These are phyloP conservation scores for Ctenosaura bakeri DNA, from an alignment of 2,797 vertebrate species.

Conservation along the genomic window DNA sequence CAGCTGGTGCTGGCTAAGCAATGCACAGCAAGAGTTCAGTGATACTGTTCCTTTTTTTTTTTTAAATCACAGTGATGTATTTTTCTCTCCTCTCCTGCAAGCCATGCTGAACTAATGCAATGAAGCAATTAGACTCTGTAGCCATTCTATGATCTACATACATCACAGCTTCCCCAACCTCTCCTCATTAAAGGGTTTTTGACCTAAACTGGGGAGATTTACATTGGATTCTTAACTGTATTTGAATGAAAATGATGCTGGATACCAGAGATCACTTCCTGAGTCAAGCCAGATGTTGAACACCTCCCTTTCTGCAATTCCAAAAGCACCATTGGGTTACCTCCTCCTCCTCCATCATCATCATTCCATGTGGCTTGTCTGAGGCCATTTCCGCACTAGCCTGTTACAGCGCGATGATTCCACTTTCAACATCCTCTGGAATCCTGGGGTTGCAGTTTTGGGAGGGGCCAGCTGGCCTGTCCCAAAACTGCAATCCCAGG, in stretches of 20 bases:
- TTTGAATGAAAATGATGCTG: not conserved
- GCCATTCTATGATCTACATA: conserved; percentile 1
- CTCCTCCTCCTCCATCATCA: too few species aligned
- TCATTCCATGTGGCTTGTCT: not conserved
- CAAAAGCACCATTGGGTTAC: not conserved
- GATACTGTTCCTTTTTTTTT: conserved; percentile 37
- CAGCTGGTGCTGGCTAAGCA: conserved; percentile 52
- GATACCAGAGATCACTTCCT: not conserved
- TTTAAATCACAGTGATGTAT: conserved; percentile 48
- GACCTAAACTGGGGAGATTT: not conserved
- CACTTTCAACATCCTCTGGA: too few species aligned
- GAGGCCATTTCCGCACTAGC: too few species aligned
- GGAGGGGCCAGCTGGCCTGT: too few species aligned
- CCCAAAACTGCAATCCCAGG: too few species aligned
- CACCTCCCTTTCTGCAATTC: not conserved
- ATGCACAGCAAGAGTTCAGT: conserved; percentile 42
- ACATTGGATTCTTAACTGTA: not conserved
- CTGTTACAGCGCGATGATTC: too few species aligned
- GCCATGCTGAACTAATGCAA: conserved; percentile 59
- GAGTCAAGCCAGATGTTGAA: not conserved
- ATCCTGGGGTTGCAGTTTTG: too few species aligned
- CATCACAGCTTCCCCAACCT: not conserved
- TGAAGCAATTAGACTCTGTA: conserved; percentile 51
- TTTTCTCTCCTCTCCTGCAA: conserved; percentile 49
- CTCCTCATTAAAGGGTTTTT: conserved; percentile 24